Base-by-base conservation (phyloP, 1,140 invertebrate species). In the Daktulosphaira vitifoliae region DNA sequence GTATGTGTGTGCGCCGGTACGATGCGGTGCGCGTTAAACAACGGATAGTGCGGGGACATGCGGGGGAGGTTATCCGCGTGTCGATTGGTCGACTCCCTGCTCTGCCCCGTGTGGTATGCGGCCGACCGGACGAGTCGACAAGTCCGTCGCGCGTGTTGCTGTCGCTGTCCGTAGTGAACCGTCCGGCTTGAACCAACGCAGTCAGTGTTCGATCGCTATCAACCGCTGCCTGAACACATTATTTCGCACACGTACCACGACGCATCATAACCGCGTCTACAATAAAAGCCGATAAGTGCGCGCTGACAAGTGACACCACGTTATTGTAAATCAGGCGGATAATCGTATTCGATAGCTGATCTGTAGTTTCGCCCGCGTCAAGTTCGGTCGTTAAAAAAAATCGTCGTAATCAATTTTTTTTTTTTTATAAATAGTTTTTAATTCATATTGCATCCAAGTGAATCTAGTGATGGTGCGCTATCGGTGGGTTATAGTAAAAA, bases 31-130 rank as follows among this genome's bases (percentile, higher is more conserved):
- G 37, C 54, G 13, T 29, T 18, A 16, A 8, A 7, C 25, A 39
- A 11, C 39, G 11, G 42, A n/a, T 5, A 25, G 42, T 9, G 42
- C n/a, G 54, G 54, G 42, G 54, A 46, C 39, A 15, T 46, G 54
- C 54, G 54, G 54, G 54, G 54, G 54, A 62, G 54, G 23, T 62
- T 62, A 62, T 62, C 54, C 54, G 54, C 39, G 54, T 46, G 39
- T 46, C 54, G 54, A 62, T 62, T 62, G 54, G 54, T 62, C 54
- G 54, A 23, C 25, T 62, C 54, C 54, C 54, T 62, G 54, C 54
- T 62, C 54, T 62, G 54, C 54, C 54, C 54, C 54, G 54, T 62
- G 54, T 62, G 54, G 54, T 62, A 62, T 62, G 54, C 54, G 54
- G 54, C 54, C 54, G 54, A 46, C 54, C 54, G 54, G 39, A 62